These are phyloP conservation scores for Sinosuthora webbiana DNA, from an alignment of 2,113 vertebrate genomes.

Conservation along the genomic window DNA sequence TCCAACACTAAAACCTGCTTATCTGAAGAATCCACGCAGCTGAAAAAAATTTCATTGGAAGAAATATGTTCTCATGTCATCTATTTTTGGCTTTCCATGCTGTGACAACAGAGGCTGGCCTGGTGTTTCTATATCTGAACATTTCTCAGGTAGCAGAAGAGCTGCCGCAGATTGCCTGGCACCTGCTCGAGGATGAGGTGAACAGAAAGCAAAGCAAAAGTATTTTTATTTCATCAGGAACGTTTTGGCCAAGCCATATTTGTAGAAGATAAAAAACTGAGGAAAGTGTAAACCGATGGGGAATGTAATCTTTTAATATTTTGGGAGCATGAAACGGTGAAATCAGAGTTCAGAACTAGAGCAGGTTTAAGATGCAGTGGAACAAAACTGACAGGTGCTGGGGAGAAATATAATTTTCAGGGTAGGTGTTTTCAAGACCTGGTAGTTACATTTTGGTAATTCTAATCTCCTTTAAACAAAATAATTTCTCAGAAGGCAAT, in stretches of 20 bases:
- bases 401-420: background rate
- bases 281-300: background rate
- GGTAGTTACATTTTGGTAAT: background rate
- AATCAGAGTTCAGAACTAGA: background rate
- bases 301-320: background rate
- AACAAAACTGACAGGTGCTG: background rate
- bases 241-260: background rate
- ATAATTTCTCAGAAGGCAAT: background rate
- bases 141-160: slow-evolving; percentile 34
- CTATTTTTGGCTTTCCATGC: slow-evolving; percentile 4
- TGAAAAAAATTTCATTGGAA: background rate
- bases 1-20: background rate
- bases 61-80: slow-evolving; percentile 1
- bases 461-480: background rate
- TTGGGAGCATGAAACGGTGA: background rate
- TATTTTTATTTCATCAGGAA: slow-evolving; percentile 42
- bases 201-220: slow-evolving; percentile 12
- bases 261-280: background rate
- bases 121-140: slow-evolving; percentile 13
- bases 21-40: background rate
- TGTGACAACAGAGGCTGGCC: slow-evolving; percentile 7
- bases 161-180: slow-evolving; percentile 37
- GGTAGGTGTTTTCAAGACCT: background rate
- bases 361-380: background rate
- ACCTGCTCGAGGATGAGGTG: slow-evolving; percentile 19